Evolutionary conservation across 2,797 vertebrate species (phyloP), one percentile per base, ranked within the genome.

Genomic region (Sebastes taczanowskii): DNA sequence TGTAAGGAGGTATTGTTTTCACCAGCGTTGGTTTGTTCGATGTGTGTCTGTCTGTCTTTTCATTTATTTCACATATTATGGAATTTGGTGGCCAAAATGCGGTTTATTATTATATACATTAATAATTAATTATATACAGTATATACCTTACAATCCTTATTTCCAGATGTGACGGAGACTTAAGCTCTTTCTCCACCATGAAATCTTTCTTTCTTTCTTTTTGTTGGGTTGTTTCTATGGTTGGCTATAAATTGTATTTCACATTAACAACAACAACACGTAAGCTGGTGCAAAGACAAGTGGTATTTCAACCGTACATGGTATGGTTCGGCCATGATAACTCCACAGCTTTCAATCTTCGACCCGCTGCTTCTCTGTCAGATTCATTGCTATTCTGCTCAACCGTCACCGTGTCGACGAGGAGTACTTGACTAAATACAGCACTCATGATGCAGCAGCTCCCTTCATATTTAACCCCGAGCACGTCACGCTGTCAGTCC

Each of bases 371-470:
- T 23, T 20, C 14, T 78, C 62, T 34, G 29, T 52, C 27, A 46
- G 11, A 55, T 3, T 62, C 18, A 46, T 77, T 70, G 53, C 59
- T 74, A 55, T 79, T 83, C 78, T 69, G 65, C 73, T 77, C 59
- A 16, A 42, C 23, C 2, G 0, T 65, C 34, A 20, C 23, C 4
- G 20, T 70, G 62, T 74, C 71, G 27, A 55, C 0, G 22, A 63
- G 22, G 11, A 64, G 9, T n/a, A 70, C 60, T 42, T 68, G 22
- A 62, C 11, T 16, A 29, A 63, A 60, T 18, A 11, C 13, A 42
- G 52, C 32, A 4, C 32, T 73, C 27, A 13, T 72, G 34, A 42
- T 27, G 7, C 64, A 53, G 61, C 53, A 67, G 78, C 61, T 32
- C n/a, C 13, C 14, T 42, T 66, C 29, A 29, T 69, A 30, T 18